A percentile compares a stretch with the other conserved stretches of the same genome.
phyloP scores from a whole-genome alignment of 2,797 vertebrate species.

The Mormyrops attenuatus region DNA sequence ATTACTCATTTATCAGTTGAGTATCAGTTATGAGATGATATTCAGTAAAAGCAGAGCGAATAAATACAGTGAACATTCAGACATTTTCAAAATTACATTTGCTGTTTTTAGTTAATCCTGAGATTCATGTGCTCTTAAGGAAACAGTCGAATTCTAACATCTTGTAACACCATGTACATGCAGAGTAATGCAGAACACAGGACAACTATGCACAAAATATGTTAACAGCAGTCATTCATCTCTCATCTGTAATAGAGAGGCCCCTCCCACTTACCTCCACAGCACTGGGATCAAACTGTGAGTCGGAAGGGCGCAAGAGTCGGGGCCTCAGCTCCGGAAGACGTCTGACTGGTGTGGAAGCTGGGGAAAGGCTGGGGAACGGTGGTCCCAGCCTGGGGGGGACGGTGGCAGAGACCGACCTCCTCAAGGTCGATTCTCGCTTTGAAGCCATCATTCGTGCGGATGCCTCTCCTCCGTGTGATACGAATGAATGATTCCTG shows the following conservation, averaged over 20 bases:
- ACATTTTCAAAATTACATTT: background rate
- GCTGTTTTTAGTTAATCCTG: background rate
- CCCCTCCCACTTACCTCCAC: background rate
- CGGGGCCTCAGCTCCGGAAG: background rate
- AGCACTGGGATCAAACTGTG: background rate
- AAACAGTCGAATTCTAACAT: background rate
- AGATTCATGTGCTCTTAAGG: background rate
- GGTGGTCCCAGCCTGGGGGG: conserved; percentile 4
- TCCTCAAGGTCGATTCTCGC: background rate
- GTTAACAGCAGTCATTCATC: background rate
- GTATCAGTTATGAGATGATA: background rate
- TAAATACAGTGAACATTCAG: background rate
- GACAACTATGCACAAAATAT: background rate
- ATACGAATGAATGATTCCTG: background rate
- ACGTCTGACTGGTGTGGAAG: background rate
- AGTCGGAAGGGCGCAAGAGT: background rate
- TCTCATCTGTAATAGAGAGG: background rate
- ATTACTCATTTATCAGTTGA: background rate
- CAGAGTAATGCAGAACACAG: background rate
- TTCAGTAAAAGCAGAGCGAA: background rate
- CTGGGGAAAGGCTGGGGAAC: background rate
- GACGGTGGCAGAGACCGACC: background rate
- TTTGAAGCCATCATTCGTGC: background rate
- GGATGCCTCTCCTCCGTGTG: background rate
- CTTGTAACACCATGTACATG: background rate